These are phyloP conservation scores for Arctopsyche grandis DNA, from an alignment of 1,140 invertebrate genomes.

Conservation along the genomic window DNA sequence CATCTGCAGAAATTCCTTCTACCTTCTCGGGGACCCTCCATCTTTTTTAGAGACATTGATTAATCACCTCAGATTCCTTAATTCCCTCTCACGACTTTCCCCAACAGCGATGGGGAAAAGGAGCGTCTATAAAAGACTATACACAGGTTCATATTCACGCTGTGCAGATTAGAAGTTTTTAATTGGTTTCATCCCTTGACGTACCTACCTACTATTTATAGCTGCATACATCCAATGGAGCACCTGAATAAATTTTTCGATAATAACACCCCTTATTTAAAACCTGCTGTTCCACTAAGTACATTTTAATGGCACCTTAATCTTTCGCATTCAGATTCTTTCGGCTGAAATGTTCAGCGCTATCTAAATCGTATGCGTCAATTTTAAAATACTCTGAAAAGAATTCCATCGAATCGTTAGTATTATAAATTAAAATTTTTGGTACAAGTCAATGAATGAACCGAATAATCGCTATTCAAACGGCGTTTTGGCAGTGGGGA, in stretches of 20 bases:
- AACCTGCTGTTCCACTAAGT: conserved; percentile 31
- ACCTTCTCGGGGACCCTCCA: not conserved
- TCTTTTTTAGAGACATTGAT: conserved; percentile 49
- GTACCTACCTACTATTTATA: not conserved
- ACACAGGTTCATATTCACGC: conserved; percentile 26
- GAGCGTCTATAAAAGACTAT: not conserved
- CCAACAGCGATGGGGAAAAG: conserved; percentile 14
- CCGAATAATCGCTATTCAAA: conserved; percentile 68
- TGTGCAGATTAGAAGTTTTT: conserved; percentile 54
- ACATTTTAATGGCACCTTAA: conserved; percentile 30
- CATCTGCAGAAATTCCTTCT: conserved; percentile 3
- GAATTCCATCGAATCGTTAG: no score
- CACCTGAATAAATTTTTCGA: conserved; percentile 52
- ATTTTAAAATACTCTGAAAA: no score
- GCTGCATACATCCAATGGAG: not conserved
- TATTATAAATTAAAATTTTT: no score
- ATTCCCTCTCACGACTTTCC: conserved; percentile 36
- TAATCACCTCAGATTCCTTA: conserved; percentile 40
- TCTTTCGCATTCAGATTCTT: not conserved
- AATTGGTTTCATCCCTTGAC: conserved; percentile 51
- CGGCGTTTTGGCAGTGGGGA: conserved; percentile 55
- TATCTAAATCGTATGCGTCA: not conserved
- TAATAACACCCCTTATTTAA: conserved; percentile 47
- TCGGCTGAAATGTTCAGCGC: not conserved
- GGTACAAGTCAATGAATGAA: not conserved